phyloP scores from a whole-genome alignment of 2,113 vertebrate genomes.

The Geococcyx californianus region DNA sequence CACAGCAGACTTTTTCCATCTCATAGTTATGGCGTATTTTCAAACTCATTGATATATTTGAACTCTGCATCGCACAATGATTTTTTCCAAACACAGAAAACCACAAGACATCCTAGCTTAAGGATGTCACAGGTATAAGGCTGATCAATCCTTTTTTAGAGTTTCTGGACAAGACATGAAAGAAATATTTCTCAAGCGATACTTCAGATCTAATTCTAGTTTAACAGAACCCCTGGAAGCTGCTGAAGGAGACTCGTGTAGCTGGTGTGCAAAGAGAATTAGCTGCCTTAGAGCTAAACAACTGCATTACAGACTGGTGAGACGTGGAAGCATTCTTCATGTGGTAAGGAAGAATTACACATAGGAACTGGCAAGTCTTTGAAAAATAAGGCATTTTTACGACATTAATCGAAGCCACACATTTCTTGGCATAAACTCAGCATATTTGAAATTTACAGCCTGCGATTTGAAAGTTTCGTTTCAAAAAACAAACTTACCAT shows the following conservation, averaged over 20 bases:
- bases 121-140: background rate
- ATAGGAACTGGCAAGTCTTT: background rate
- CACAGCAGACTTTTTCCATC: background rate
- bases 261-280: background rate
- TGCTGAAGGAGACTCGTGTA: background rate
- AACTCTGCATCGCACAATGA: background rate
- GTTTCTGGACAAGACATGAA: background rate
- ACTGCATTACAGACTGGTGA: background rate
- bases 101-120: background rate
- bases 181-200: background rate
- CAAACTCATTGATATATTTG: background rate
- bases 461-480: background rate
- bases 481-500: background rate
- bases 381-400: background rate
- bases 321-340: background rate
- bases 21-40: background rate
- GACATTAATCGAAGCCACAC: background rate
- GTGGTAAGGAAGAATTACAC: background rate
- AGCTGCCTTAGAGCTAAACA: background rate
- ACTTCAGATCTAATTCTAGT: background rate
- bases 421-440: background rate
- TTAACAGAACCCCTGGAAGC: background rate
- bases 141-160: background rate
- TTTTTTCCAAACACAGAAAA: background rate
- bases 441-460: background rate